Base-by-base conservation (phyloP, 2,797 vertebrate species). In the Anableps anableps region DNA sequence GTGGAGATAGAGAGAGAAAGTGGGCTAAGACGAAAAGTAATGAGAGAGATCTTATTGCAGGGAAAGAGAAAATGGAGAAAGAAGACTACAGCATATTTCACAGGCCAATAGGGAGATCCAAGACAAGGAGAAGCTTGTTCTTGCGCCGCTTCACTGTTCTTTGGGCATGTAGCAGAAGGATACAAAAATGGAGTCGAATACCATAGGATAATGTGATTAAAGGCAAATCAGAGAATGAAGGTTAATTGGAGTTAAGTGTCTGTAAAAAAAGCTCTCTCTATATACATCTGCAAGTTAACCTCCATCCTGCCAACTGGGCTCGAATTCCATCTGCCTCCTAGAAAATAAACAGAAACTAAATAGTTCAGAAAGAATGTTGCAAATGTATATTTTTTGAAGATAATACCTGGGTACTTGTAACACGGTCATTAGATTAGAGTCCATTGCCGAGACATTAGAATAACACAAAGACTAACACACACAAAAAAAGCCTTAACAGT, bases 191-290 rank as follows among this genome's bases (percentile, higher is more conserved):
- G 71, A 92, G 81, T 77, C 23, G 81, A 92, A 93, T 93, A 89
- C 91, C 88, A 86, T 78, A 83, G 89, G 85, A 88, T 95, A 95
- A 95, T 94, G 91, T 93, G 87, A 95, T 95, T 95, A 95, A 70
- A 83, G 85, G 82, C 86, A 85, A 93, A 91, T 86, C 82, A 82
- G 83, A 90, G 91, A 93, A 93, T 85, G 85, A 62, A 87, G 93
- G 93, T 94, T 94, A 93, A 95, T 95, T 94, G 92, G 89, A 94
- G 93, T 91, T 94, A 95, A 94, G 91, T 93, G 87, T 92, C 80
- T 87, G 85, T 93, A 85, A 85, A 91, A 88, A 86, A 90, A 73
- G 13, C 48, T 29, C 17, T 64, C 50, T 86, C 75, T 86, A 85
- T 84, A 86, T 68, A 89, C 82, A 87, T 90, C 70, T 84, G 81